Evolutionary conservation across 2,888 invertebrate genomes (phyloP), one percentile per base, ranked within the genome.

Genomic region (Lydus trimaculatus): DNA sequence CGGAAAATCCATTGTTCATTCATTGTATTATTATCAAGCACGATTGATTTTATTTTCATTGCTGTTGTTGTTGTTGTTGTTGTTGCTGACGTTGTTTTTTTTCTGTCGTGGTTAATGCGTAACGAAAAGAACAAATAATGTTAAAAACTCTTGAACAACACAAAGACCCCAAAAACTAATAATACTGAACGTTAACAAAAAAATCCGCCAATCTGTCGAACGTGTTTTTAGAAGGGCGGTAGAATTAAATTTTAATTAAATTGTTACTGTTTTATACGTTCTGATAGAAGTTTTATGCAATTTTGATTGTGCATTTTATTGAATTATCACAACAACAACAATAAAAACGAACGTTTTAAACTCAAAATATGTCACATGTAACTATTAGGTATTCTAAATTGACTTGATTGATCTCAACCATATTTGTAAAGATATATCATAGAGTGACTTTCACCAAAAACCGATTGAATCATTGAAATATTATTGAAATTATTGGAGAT

Each of bases 1-100:
- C 20, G 20, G 48, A 48, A 48, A 48, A 48, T 48, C 20, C 48
- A 48, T 48, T 48, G 48, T 48, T 48, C 48, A 48, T 20, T 48
- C 48, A 48, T 8, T 9, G 48, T 48, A 48, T 48, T 48, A 20
- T 48, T 23, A 48, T 48, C 20, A 48, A 48, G 48, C 48, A 48
- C 48, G 48, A 48, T 48, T 48, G 48, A 48, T 48, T 48, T 23
- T 48, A 36, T 36, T 36, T 36, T 36, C 33, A 11, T 33, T n/a
- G 43, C 11, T 43, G n/a, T 43, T 43, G 48, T 48, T 48, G 20
- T 9, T 39, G n/a, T 33, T 33, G 33, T 33, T 15, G 43, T 17
- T 43, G n/a, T 43, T 43, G 48, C 20, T 48, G 20, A 2, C 11
- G 17, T 36, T 36, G 13, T 36, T 48, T 48, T 48, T 48, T 48